These are phyloP conservation scores for Drosophila funebris DNA, from an alignment of 1,140 invertebrate species.

Conservation along the genomic window DNA sequence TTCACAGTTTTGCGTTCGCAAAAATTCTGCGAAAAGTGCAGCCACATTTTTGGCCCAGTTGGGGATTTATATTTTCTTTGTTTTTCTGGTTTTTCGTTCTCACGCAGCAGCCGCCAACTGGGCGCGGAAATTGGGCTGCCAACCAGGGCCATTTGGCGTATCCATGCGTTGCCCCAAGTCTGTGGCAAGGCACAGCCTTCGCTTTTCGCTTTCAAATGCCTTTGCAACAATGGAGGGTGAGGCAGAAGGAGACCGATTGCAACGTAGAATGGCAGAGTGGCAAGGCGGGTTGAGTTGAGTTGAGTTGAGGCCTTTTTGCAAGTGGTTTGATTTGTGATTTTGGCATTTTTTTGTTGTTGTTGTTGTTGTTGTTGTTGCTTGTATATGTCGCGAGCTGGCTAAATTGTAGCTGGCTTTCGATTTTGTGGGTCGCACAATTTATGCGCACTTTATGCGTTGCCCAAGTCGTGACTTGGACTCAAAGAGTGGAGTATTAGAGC, in stretches of 20 bases:
- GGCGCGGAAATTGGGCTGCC: conserved; percentile 71
- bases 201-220: conserved; percentile 48
- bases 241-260: background rate
- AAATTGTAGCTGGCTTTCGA: conserved; percentile 38
- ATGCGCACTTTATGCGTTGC: conserved; percentile 50
- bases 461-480: conserved; percentile 49
- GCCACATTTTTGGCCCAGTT: conserved; percentile 30
- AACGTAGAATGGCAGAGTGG: background rate
- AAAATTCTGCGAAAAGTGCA: conserved; percentile 31
- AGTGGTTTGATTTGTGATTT: conserved; percentile 60
- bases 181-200: background rate
- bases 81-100: conserved; percentile 50
- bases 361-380: no score
- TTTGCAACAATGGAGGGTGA: conserved; percentile 27
- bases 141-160: conserved; percentile 30
- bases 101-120: conserved; percentile 66
- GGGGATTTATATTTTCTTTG: background rate
- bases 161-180: conserved; percentile 21
- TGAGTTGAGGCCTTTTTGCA: conserved; percentile 30
- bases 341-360: conserved; percentile 24
- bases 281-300: background rate
- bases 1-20: conserved; percentile 23
- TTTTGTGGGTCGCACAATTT: conserved; percentile 59
- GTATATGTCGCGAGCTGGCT: conserved; percentile 29
- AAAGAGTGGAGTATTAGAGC: conserved; percentile 12